phyloP scores from a whole-genome alignment of 2,113 vertebrate species.

The Corythornis cristatus region DNA sequence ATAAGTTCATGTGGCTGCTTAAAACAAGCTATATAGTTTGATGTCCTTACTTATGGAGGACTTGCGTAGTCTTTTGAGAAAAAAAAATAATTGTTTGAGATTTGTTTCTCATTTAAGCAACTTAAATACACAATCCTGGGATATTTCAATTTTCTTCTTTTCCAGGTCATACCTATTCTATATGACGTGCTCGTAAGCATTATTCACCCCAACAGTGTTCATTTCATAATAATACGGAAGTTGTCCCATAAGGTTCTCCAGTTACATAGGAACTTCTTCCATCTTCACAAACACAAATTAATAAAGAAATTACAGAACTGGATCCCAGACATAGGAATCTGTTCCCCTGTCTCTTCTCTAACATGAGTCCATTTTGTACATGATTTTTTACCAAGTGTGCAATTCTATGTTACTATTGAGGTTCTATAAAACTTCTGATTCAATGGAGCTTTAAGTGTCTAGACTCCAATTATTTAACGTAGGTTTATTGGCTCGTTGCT shows the following conservation, averaged over 20 bases:
- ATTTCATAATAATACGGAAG: not conserved
- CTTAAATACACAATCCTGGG: not conserved
- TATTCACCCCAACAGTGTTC: not conserved
- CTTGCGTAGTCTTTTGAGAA: not conserved
- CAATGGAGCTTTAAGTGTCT: not conserved
- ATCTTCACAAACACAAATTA: constrained; percentile 11
- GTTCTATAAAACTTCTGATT: constrained; percentile 20
- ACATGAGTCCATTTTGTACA: not conserved
- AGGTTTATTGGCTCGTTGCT: constrained; percentile 8
- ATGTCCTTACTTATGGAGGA: not conserved
- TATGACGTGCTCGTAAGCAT: not conserved
- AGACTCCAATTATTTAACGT: constrained; percentile 2
- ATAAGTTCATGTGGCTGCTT: not conserved
- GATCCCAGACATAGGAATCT: not conserved
- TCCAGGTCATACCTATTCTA: not conserved
- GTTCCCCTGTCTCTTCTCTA: not conserved
- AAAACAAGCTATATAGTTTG: not conserved
- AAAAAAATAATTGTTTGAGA: not conserved
- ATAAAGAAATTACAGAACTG: not conserved
- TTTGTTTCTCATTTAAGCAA: not conserved
- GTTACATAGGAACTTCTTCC: constrained; percentile 4
- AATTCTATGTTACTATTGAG: constrained; percentile 12
- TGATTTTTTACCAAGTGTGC: constrained; percentile 12
- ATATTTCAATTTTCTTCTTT: not conserved
- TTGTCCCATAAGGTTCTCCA: not conserved